Evolutionary conservation across 2,797 vertebrate species (phyloP), one percentile per base, ranked within the genome.

Genomic region (Pteronotus mesoamericanus): DNA sequence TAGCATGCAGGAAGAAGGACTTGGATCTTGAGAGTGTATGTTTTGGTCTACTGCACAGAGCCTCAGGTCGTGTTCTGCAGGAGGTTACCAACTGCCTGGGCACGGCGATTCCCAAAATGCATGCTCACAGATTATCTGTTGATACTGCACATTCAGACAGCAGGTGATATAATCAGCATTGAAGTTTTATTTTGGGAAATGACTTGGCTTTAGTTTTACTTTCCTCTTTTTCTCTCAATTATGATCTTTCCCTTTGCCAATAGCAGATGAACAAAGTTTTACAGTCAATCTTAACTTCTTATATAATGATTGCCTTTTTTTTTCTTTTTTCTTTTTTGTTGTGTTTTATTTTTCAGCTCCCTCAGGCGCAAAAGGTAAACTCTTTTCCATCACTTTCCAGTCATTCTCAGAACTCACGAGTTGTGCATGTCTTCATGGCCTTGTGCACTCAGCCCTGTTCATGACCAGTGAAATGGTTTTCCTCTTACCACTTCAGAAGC

Each of bases 351-450:
- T 98, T 98, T 97, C 98, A 99, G 99, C 99, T 99, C 97, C 99
- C 99, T 97, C 99, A 99, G 99, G 99, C 99, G 98, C 98, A 99
- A 98, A 99, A 99, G 99, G 99, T 99, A 99, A 99, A 98, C 97
- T 96, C 93, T 97, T 98, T 98, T 98, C 96, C 94, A 98, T 98
- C 92, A 91, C 98, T 96, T 98, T 84, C 93, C 94, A 89, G 97
- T 97, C 98, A 98, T 98, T 96, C 96, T 96, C 97, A 98, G 91
- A 77, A 97, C 96, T 98, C 97, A 95, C 48, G n/a, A 96, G 69
- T 94, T 51, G 82, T 98, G 98, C 98, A 98, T 98, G 91, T 96
- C 92, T 98, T 96, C 97, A 97, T 96, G 92, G 92, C 96, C 96
- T 88, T 98, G 95, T 98, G 91, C 80, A 11, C 96, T 94, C 3